Percentiles rank a stretch among this genome's conserved stretches.
These are phyloP conservation scores for Carduelis carduelis DNA, from an alignment of 2,797 vertebrate species.

Conservation along the genomic window DNA sequence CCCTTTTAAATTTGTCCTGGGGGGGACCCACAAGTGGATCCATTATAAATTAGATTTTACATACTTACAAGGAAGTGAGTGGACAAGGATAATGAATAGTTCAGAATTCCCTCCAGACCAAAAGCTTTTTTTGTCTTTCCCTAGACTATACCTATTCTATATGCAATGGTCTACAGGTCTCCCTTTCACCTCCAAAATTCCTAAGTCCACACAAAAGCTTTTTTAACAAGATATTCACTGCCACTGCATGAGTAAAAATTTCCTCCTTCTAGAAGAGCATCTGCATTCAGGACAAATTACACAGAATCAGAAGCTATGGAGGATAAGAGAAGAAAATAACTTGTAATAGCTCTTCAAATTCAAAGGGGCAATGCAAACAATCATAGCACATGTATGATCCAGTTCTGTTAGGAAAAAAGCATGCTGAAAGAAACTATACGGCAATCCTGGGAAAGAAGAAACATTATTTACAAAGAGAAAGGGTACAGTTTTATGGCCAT, in stretches of 20 bases:
- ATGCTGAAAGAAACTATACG: slow-evolving; percentile 21
- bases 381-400: neutral
- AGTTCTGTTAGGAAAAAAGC: neutral
- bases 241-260: neutral
- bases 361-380: slow-evolving; percentile 33
- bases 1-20: neutral
- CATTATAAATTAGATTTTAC: neutral
- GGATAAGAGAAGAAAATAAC: neutral
- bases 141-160: neutral
- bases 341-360: slow-evolving; percentile 45
- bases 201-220: neutral
- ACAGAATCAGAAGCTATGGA: neutral
- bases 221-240: neutral
- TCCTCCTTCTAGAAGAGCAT: neutral
- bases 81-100: neutral
- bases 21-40: neutral
- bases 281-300: neutral
- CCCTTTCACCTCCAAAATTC: neutral
- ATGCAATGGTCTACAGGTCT: neutral
- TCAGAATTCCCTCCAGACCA: neutral
- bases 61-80: neutral
- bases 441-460: slow-evolving; percentile 15
- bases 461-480: slow-evolving; percentile 55
- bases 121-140: neutral
- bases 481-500: slow-evolving; percentile 30